Base-by-base conservation (phyloP, 2,888 invertebrate genomes). In the Hypomecis punctinalis region DNA sequence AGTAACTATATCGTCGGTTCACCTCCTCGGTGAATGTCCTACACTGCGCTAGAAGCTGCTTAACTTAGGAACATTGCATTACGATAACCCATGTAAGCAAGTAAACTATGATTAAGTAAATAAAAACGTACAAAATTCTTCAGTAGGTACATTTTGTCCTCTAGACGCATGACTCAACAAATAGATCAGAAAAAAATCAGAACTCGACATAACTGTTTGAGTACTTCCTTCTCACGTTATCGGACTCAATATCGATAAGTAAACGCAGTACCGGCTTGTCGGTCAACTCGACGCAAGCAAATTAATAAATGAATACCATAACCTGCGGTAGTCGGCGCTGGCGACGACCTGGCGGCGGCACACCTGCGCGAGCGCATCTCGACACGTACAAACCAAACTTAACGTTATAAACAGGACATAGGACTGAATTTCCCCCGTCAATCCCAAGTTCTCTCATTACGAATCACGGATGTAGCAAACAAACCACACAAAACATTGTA, bases 301-400 rank as follows among this genome's bases (percentile, higher is more conserved):
- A 91, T 91, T 91, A 91, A 91, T 91, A 92, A 90, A 91, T 89
- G 89, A 88, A 90, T 90, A 88, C 89, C 87, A 88, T 90, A 90
- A 69, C 86, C 85, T 83, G 88, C 84, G 86, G 89, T 88, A 89
- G 90, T 86, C 83, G 81, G 51, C 45, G 36, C 51, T 82, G 91
- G 92, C 91, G 92, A 88, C 92, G 88, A 84, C 83, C 85, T 85
- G 92, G 86, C 92, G 92, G 88, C 81, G 82, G 91, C 82, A 91
- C 92, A 92, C 92, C 92, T 92, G 92, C 92, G 91, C 76, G 76
- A 74, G 84, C 85, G 84, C 91, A 91, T 91, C 92, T 86, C 74
- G 56, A 52, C 39, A 7, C 2, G 2, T 10, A 48, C 85, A 81
- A 55, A 5, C 57, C 6, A 83, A 78, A 68, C 62, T 57, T 59